Conservation (phyloP, 2,888 invertebrate genomes). For the Cactoblastis cactorum region DNA sequence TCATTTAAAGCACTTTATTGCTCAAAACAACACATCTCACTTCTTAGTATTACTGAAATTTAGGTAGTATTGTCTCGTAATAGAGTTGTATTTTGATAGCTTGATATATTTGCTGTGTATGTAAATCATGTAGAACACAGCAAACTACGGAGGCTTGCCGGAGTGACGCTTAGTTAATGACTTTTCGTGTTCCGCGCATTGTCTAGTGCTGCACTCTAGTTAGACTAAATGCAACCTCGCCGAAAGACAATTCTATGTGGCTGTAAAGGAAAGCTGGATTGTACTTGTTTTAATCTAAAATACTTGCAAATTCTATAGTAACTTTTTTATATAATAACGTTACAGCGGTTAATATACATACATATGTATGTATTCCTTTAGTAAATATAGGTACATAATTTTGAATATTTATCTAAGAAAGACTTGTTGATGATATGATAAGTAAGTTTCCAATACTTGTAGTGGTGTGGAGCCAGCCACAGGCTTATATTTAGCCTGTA, state of each 20-base stretch:
- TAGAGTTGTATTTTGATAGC: background rate
- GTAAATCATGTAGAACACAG: background rate
- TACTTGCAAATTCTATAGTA: too few relatives aligned
- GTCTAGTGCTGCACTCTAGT: background rate
- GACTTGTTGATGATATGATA: too few relatives aligned
- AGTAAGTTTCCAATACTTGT: too few relatives aligned
- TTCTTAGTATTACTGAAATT: background rate
- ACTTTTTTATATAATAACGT: too few relatives aligned
- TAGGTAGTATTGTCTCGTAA: background rate
- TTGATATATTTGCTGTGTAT: background rate
- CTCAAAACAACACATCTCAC: background rate
- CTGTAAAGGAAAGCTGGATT: too few relatives aligned
- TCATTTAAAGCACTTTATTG: background rate
- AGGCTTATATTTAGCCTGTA: too few relatives aligned
- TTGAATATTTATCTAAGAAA: too few relatives aligned
- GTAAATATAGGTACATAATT: too few relatives aligned
- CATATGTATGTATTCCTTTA: too few relatives aligned
- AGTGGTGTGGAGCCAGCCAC: too few relatives aligned
- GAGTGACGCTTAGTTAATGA: constrained; percentile 6
- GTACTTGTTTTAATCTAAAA: too few relatives aligned
- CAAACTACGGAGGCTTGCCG: background rate
- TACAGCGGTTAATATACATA: too few relatives aligned
- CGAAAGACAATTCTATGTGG: background rate
- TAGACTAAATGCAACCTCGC: background rate
- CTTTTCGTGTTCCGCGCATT: constrained; percentile 1